Evolutionary conservation across 2,113 vertebrate species (phyloP).

Genomic region (Rhinogobius similis): DNA sequence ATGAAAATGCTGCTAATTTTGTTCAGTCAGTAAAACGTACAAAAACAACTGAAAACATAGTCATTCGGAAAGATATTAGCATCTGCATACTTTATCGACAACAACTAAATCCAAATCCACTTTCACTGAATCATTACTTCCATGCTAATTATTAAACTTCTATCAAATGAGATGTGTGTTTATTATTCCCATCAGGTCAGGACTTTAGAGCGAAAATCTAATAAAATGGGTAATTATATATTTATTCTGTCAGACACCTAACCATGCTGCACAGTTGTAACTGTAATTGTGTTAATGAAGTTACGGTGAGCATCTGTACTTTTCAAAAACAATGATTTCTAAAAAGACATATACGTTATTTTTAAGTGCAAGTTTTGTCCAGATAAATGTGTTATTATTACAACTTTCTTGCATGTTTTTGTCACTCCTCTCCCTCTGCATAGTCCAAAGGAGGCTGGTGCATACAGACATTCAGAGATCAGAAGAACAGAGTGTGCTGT

Average conservation of each 20-base stretch:
- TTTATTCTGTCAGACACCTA: no score
- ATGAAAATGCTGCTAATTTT: neutral
- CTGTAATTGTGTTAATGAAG: no score
- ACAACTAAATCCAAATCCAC: neutral
- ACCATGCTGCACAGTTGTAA: no score
- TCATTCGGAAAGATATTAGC: neutral
- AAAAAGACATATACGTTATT: neutral
- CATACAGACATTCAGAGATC: constrained; percentile 59
- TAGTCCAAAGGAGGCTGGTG: constrained; percentile 13
- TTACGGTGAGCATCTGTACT: no score
- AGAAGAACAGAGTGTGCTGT: constrained; percentile 73
- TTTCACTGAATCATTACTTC: neutral
- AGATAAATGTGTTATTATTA: neutral
- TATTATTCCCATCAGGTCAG: neutral
- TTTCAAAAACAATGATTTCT: no score
- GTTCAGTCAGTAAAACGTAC: neutral
- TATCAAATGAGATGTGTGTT: neutral
- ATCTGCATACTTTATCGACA: neutral
- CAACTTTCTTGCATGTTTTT: neutral
- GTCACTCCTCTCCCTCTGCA: constrained; percentile 3
- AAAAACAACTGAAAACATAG: neutral
- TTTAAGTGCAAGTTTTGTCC: neutral
- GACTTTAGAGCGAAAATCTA: neutral
- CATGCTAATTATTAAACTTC: neutral
- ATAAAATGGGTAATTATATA: no score